These are phyloP conservation scores for Drosophila niveifrons DNA, from an alignment of 2,888 invertebrate genomes.

Conservation along the genomic window DNA sequence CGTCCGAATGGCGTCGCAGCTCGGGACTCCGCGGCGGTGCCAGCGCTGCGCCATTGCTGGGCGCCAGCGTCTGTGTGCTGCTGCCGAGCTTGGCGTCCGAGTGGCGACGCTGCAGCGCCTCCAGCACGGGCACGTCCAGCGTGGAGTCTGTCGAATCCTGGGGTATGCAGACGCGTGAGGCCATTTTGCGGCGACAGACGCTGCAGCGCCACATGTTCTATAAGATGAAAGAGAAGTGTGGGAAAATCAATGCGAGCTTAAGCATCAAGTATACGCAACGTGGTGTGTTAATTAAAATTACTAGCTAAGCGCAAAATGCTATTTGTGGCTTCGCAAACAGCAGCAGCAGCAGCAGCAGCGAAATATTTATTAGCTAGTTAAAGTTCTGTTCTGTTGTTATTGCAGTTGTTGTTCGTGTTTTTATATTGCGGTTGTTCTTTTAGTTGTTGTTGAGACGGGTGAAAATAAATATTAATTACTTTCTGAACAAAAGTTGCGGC, in stretches of 20 bases:
- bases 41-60: conserved; percentile 87
- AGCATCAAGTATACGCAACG: conserved; percentile 36
- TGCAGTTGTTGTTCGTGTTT: conserved; percentile 13
- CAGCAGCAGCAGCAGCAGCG: conserved; percentile 37
- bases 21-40: conserved; percentile 95
- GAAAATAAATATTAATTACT: conserved; percentile 79
- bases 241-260: conserved; percentile 43
- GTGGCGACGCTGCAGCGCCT: conserved; percentile 92
- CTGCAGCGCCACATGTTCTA: conserved; percentile 95
- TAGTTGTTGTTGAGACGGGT: conserved; percentile 12
- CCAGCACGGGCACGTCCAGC: conserved; percentile 92
- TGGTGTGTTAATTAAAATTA: conserved; percentile 56
- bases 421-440: conserved; percentile 21
- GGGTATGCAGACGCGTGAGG: conserved; percentile 90
- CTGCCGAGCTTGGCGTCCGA: conserved; percentile 90
- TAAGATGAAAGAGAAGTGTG: conserved; percentile 33
- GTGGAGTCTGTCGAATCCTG: conserved; percentile 95
- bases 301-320: conserved; percentile 43
- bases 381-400: conserved; percentile 27
- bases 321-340: conserved; percentile 51
- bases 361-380: conserved; percentile 57
- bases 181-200: conserved; percentile 93
- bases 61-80: conserved; percentile 86
- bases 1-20: conserved; percentile 93
- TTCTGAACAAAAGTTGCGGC: conserved; percentile 66